A percentile compares a stretch with the other conserved stretches of the same genome.
Evolutionary conservation across 2,797 vertebrate genomes (phyloP).

Genomic region (Pyrocephalus nanus): DNA sequence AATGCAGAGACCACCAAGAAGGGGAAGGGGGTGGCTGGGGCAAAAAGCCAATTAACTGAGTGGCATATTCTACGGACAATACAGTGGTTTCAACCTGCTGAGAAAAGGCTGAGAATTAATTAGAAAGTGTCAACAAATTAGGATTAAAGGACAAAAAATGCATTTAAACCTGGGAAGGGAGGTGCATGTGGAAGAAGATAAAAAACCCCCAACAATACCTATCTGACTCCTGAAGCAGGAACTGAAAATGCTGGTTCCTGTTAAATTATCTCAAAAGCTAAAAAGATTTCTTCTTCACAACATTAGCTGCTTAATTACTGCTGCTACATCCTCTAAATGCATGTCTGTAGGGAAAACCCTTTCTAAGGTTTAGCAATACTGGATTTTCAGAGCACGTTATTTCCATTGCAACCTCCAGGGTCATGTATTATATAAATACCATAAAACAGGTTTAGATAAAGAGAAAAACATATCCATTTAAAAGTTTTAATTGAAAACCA

Average conservation of each 20-base stretch:
- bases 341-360: background rate
- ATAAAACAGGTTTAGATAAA: background rate
- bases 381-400: background rate
- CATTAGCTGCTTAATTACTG: background rate
- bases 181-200: background rate
- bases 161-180: background rate
- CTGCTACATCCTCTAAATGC: background rate
- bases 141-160: background rate
- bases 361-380: background rate
- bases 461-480: background rate
- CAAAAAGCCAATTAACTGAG: background rate
- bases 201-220: background rate
- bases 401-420: background rate
- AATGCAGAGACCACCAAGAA: background rate
- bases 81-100: background rate
- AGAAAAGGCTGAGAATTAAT: slow-evolving; percentile 2
- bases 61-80: background rate
- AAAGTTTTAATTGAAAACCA: background rate
- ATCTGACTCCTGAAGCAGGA: background rate
- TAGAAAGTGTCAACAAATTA: background rate
- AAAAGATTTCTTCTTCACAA: background rate
- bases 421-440: background rate
- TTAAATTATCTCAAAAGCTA: background rate
- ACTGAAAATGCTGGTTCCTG: background rate
- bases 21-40: background rate